Evolutionary conservation across 2,888 invertebrate genomes (phyloP), one percentile per base, ranked within the genome.

Genomic region (Acheta domesticus): DNA sequence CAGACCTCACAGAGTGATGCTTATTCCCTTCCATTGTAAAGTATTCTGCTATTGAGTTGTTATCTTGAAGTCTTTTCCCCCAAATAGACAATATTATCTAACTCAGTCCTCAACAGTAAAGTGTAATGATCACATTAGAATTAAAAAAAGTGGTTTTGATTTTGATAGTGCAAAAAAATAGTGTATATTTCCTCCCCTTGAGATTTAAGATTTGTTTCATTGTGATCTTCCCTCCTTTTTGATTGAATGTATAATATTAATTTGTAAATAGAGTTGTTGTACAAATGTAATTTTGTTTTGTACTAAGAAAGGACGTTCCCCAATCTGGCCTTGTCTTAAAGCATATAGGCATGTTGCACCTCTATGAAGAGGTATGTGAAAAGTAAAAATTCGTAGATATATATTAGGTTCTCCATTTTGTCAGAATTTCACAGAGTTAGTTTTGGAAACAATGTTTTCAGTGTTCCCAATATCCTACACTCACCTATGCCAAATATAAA

Each of bases 221-320:
- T 62, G 62, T 62, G 62, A 62, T 62, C 62, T 62, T 62, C 62
- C 62, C 62, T 62, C 62, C 62, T 19, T 62, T 62, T 62, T 62
- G 62, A 62, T 62, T 62, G 62, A 62, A 62, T 62, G 62, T 62
- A 62, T 62, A 62, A 12, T 62, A 62, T 62, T 62, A 62, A 62
- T 62, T 73, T 80, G 80, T 80, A 80, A 78, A 80, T 80, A 80
- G 80, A 76, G 78, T 80, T 75, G 73, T 20, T 80, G 77, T 80
- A 80, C 79, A 80, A 77, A 79, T 80, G 76, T 62, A 79, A 78
- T 77, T 75, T 77, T 79, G 49, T 62, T 75, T 73, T 75, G 77
- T 80, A 48, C 75, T 49, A 62, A 78, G 23, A 49, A 50, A 62
- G 48, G 48, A 48, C 49, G 20, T 76, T 48, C 49, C 76, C 48